These are phyloP conservation scores for Cladopsammia gracilis DNA, from an alignment of 64 coral and sea anemone species.

Conservation along the genomic window DNA sequence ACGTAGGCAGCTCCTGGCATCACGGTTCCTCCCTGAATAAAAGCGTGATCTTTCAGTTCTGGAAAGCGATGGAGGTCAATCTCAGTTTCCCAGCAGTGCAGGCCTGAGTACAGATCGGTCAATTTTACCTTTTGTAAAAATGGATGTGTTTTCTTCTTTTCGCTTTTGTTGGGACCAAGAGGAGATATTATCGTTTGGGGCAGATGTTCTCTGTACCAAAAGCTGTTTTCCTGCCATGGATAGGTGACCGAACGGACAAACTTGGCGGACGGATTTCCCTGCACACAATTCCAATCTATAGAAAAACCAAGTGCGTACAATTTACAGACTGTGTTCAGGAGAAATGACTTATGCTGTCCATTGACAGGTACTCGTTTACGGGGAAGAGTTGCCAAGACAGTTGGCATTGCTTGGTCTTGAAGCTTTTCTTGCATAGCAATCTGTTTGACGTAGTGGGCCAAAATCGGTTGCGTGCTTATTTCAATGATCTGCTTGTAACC, in stretches of 20 bases:
- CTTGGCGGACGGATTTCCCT: slow-evolving; percentile 12
- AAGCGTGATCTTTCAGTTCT: slow-evolving; percentile 61
- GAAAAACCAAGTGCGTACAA: slow-evolving; percentile 50
- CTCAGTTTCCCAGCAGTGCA: slow-evolving; percentile 64
- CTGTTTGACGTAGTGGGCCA: slow-evolving; percentile 71
- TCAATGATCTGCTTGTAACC: slow-evolving; percentile 75
- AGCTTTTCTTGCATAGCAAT: slow-evolving; percentile 56
- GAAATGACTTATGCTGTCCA: slow-evolving; percentile 62
- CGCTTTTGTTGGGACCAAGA: neutral
- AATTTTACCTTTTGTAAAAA: slow-evolving; percentile 21
- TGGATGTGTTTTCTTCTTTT: neutral
- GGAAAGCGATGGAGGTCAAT: slow-evolving; percentile 64
- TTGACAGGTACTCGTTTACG: slow-evolving; percentile 51
- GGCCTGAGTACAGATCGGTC: slow-evolving; percentile 24
- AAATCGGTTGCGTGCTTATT: slow-evolving; percentile 73
- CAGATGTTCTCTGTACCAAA: slow-evolving; percentile 45
- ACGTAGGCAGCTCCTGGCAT: slow-evolving; percentile 65
- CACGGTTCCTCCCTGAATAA: slow-evolving; percentile 49
- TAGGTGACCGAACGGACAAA: slow-evolving; percentile 70
- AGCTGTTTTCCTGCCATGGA: slow-evolving; percentile 68
- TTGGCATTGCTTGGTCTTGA: slow-evolving; percentile 6
- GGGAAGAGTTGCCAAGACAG: slow-evolving; percentile 56
- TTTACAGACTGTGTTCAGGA: slow-evolving; percentile 64
- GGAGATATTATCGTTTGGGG: neutral
- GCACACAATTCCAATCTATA: slow-evolving; percentile 62